A percentile compares a stretch with the other conserved stretches of the same genome.
These are phyloP conservation scores for Syngnathus rostellatus DNA, from an alignment of 2,797 vertebrate genomes.

Conservation along the genomic window DNA sequence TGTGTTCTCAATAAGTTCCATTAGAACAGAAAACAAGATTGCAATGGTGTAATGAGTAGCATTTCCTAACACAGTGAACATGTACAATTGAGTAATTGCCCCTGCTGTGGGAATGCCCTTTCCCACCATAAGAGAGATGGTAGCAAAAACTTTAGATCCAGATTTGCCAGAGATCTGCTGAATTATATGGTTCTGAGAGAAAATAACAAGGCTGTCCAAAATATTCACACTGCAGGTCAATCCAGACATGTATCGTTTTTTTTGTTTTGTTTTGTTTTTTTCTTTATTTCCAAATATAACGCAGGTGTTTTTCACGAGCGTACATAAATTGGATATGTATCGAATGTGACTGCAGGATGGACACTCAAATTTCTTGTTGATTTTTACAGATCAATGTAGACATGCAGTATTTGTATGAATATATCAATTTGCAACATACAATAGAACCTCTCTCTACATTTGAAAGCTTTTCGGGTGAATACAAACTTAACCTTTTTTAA, in stretches of 20 bases:
- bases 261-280: too few species aligned
- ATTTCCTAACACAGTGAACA: conserved; percentile 40
- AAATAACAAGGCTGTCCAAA: conserved; percentile 37
- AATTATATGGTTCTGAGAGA: conserved; percentile 26
- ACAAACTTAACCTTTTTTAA: neutral
- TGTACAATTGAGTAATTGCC: conserved; percentile 39
- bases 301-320: too few species aligned
- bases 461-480: too few species aligned
- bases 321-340: too few species aligned
- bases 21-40: conserved; percentile 35
- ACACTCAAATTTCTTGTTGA: too few species aligned
- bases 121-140: conserved; percentile 23
- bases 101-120: conserved; percentile 34
- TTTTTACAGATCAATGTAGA: neutral
- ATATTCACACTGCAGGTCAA: conserved; percentile 23
- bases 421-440: neutral
- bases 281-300: too few species aligned
- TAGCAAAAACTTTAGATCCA: conserved; percentile 22
- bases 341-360: too few species aligned
- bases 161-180: conserved; percentile 37
- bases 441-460: too few species aligned
- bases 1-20: conserved; percentile 34
- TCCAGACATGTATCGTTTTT: too few species aligned
- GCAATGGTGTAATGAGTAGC: conserved; percentile 25
- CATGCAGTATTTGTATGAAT: neutral